Conservation (phyloP, 2,888 invertebrate species). For the Temnothorax ravouxi region DNA sequence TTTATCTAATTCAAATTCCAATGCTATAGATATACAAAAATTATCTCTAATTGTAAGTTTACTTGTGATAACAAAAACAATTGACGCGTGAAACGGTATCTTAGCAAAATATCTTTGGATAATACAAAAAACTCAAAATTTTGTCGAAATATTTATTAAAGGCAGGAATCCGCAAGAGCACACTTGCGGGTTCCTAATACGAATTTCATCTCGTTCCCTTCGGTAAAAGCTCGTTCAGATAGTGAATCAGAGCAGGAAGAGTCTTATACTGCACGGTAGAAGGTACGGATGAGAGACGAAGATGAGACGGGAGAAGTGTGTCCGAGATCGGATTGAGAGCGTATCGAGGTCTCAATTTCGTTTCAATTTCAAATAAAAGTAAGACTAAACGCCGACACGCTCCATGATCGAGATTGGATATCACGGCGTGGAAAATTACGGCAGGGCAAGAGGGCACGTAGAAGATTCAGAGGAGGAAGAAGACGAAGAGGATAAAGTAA, state of each 20-base stretch:
- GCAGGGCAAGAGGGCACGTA: conserved; percentile 71
- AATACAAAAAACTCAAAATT: background rate
- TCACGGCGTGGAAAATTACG: conserved; percentile 77
- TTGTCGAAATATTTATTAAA: conserved; percentile 3
- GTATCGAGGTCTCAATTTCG: conserved; percentile 79
- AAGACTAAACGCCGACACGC: conserved; percentile 75
- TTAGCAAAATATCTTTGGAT: background rate
- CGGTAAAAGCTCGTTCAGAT: conserved; percentile 35
- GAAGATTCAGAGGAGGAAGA: conserved; percentile 39
- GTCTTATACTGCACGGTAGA: conserved; percentile 58
- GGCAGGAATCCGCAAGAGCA: background rate
- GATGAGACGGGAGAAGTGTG: conserved; percentile 29
- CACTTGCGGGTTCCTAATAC: background rate
- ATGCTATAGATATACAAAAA: background rate
- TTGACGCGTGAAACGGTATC: background rate
- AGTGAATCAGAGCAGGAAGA: conserved; percentile 33
- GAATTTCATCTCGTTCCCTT: conserved; percentile 3
- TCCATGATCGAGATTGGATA: conserved; percentile 74
- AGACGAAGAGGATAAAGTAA: conserved; percentile 22
- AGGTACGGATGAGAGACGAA: conserved; percentile 40
- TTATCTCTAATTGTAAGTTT: background rate
- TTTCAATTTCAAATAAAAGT: conserved; percentile 79
- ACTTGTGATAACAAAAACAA: background rate
- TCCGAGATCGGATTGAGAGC: conserved; percentile 67
- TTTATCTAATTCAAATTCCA: background rate